phyloP scores from a whole-genome alignment of 1,140 invertebrate genomes.

The Aphaenogaster floridana region DNA sequence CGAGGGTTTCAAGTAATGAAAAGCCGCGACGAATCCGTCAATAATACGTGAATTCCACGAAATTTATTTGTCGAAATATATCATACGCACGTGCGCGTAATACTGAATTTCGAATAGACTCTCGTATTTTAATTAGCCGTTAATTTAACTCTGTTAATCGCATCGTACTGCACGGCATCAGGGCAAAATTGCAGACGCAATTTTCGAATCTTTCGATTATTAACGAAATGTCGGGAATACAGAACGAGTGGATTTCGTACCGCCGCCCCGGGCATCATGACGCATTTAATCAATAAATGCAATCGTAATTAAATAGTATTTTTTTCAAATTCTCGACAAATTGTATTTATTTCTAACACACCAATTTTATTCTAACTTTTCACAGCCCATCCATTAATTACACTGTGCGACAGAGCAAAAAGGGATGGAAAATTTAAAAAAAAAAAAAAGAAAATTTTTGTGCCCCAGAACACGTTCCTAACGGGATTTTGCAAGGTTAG shows the following conservation, averaged over 20 bases:
- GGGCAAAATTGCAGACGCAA: neutral
- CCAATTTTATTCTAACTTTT: neutral
- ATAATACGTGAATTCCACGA: conserved; percentile 1
- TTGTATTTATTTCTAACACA: neutral
- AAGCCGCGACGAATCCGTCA: neutral
- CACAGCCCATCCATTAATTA: neutral
- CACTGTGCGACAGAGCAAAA: too few relatives aligned
- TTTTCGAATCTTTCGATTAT: conserved; percentile 26
- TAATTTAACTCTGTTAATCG: conserved; percentile 17
- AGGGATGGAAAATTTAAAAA: too few relatives aligned
- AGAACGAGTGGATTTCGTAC: neutral
- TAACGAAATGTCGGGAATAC: neutral
- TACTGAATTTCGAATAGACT: neutral
- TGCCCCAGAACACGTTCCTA: too few relatives aligned
- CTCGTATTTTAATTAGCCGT: conserved; percentile 15
- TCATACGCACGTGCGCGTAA: neutral
- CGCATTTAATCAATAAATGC: conserved; percentile 18
- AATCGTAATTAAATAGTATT: neutral
- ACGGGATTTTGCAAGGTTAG: too few relatives aligned
- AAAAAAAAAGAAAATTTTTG: too few relatives aligned
- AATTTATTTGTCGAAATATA: conserved; percentile 14
- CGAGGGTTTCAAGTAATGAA: conserved; percentile 2
- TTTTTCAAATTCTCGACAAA: neutral
- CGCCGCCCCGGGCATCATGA: neutral
- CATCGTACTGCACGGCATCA: too few relatives aligned